Evolutionary conservation across 2,888 invertebrate species (phyloP), one percentile per base, ranked within the genome.

Genomic region (Tetragnatha montana): DNA sequence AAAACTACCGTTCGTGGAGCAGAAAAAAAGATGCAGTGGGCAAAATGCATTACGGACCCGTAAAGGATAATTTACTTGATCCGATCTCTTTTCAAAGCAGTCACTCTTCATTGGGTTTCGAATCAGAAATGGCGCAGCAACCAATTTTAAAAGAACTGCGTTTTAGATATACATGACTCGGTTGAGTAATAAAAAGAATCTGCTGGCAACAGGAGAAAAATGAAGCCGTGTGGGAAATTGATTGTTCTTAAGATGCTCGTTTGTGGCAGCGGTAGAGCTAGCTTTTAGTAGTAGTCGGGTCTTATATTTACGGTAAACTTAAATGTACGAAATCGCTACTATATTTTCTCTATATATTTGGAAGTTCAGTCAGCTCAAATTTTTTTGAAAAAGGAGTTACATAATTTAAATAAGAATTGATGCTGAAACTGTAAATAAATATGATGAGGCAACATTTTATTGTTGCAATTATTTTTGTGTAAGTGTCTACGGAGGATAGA

Each of bases 51-150:
- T 85, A 51, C 71, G 70, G 71, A 47, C 35, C 71, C 51, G 22
- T 22, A 49, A 73, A 79, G 71, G 78, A 85, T 85, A 85, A 85
- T 85, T 85, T 85, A 79, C 51, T 85, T 76, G 78, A 85, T 85
- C 71, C 71, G 49, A 69, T 50, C 69, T 85, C 78, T 85, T 85
- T 85, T 85, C 71, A 71, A 71, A 85, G 50, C 49, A 85, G 78
- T 78, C 70, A 79, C 85, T 78, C 78, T 85, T 85, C 79, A 85
- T 85, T 85, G 78, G 70, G 78, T 85, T 85, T 78, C 68, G 75
- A 51, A 84, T 84, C 69, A 47, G 68, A 49, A 84, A 68, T 49
- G 49, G 69, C 22, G 76, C 69, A 84, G 75, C 82, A 51, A 82
- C 84, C 21, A 84, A 69, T 14, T 84, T 76, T 75, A 76, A 49